phyloP scores from a whole-genome alignment of 2,888 invertebrate species.

The Agapetus fuscipes region DNA sequence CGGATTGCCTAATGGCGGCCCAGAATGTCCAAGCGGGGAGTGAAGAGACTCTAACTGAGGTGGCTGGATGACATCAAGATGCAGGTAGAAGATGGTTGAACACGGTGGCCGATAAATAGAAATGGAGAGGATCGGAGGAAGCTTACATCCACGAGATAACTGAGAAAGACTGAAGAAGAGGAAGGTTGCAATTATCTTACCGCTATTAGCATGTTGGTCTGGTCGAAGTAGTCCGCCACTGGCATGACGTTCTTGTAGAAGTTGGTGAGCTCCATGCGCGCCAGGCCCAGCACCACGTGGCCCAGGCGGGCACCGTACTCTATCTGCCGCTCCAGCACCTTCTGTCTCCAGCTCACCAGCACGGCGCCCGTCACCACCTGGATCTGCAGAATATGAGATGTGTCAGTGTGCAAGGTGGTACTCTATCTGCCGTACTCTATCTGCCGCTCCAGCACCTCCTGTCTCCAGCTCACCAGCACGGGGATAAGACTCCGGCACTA shows the following conservation, averaged over 20 bases:
- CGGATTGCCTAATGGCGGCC: too few species aligned
- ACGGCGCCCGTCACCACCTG: constrained; percentile 81
- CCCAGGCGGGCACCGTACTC: constrained; percentile 85
- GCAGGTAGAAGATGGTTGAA: too few species aligned
- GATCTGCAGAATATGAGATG: constrained; percentile 58
- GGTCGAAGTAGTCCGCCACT: constrained; percentile 84
- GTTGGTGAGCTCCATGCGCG: constrained; percentile 80
- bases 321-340: constrained; percentile 78
- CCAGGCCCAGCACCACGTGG: constrained; percentile 69
- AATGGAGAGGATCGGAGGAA: too few species aligned
- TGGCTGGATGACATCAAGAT: too few species aligned
- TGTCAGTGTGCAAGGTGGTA: too few species aligned
- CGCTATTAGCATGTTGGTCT: constrained; percentile 66
- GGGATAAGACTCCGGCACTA: too few species aligned
- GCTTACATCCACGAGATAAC: too few species aligned
- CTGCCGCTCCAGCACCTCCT: constrained; percentile 76
- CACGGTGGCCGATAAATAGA: too few species aligned
- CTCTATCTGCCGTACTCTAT: constrained; percentile 86
- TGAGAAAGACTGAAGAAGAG: too few species aligned
- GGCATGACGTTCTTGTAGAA: constrained; percentile 85
- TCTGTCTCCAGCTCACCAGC: constrained; percentile 78
- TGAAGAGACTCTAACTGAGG: too few species aligned
- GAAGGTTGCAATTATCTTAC: too few species aligned
- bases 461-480: constrained; percentile 80
- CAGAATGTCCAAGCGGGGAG: too few species aligned